Base-by-base conservation (phyloP, 2,888 invertebrate genomes). In the Halictus quadricinctus region DNA sequence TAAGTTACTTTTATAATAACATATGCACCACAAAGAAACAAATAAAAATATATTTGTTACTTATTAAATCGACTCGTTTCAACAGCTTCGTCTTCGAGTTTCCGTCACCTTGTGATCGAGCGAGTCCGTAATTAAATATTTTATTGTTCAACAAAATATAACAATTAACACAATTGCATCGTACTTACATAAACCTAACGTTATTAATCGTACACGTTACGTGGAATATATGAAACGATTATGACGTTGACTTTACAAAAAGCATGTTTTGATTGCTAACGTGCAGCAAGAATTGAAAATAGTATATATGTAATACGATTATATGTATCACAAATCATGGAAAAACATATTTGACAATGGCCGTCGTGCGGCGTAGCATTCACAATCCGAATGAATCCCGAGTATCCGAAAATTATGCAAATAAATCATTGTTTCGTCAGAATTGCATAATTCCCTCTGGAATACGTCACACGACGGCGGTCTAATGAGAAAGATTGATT, bases 71-170 rank as follows among this genome's bases (percentile, higher is more conserved):
- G 48, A 70, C 43, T 50, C 36, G 25, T 29, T 74, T 21, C 36
- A 54, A 43, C 70, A 43, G 43, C n/a, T 13, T 43, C 36, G 15
- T 54, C 54, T 54, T 15, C 29, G 36, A 43, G 72, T 46, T 48
- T 54, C 25, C 48, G n/a, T n/a, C n/a, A 12, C 18, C 25, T 29
- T 13, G 4, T 21, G 69, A 50, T 41, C 50, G 48, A 7, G 41
- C 36, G 46, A 43, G 41, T 84, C 82, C 79, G 72, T 84, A 87
- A 89, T 91, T 91, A 92, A 91, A 93, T 91, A 92, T 92, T 93
- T 93, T 93, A 94, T 94, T 94, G 89, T 88, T 92, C 90, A 93
- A 93, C 93, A 93, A 93, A 93, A 91, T 90, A 87, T 93, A 93
- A 93, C 93, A 93, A 92, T 90, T 87, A 84, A 90, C 81, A 90